phyloP scores from a whole-genome alignment of 2,797 vertebrate species.

The Hoplostethus atlanticus region DNA sequence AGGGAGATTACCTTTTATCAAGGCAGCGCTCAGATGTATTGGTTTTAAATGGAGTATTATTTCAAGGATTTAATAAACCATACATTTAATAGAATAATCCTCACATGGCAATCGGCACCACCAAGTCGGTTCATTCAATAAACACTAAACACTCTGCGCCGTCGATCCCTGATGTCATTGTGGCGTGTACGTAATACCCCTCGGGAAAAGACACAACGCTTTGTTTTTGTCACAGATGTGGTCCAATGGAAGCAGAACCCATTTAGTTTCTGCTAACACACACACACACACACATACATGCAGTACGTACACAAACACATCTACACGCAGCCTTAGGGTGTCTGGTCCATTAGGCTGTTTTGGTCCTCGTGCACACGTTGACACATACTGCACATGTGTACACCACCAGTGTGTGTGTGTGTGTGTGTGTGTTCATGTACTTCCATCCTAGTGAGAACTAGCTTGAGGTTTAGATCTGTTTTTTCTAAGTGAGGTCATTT shows the following conservation, averaged over 20 bases:
- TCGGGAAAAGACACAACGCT: constrained; percentile 45
- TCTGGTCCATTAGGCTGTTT: constrained; percentile 50
- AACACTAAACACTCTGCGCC: constrained; percentile 26
- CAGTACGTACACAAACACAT: not conserved
- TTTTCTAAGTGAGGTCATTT: too few species aligned
- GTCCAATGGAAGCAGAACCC: constrained; percentile 44
- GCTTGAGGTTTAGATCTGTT: too few species aligned
- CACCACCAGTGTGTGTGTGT: constrained; percentile 6
- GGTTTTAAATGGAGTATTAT: constrained; percentile 12
- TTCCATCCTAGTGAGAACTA: too few species aligned
- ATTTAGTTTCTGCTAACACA: constrained; percentile 44
- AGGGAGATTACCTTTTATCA: constrained; percentile 10
- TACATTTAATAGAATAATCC: constrained; percentile 41
- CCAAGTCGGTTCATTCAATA: constrained; percentile 44
- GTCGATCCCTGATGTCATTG: constrained; percentile 45
- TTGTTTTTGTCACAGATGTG: constrained; percentile 60
- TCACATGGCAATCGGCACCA: constrained; percentile 36
- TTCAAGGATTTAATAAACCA: constrained; percentile 6
- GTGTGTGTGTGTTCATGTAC: too few species aligned
- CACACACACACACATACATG: constrained; percentile 24
- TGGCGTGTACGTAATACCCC: constrained; percentile 28
- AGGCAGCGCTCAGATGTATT: constrained; percentile 1
- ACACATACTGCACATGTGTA: constrained; percentile 26
- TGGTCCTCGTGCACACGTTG: constrained; percentile 13
- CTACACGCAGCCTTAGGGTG: constrained; percentile 47